Evolutionary conservation across 2,797 vertebrate genomes (phyloP).

Genomic region (Sebastes ruberrimus): DNA sequence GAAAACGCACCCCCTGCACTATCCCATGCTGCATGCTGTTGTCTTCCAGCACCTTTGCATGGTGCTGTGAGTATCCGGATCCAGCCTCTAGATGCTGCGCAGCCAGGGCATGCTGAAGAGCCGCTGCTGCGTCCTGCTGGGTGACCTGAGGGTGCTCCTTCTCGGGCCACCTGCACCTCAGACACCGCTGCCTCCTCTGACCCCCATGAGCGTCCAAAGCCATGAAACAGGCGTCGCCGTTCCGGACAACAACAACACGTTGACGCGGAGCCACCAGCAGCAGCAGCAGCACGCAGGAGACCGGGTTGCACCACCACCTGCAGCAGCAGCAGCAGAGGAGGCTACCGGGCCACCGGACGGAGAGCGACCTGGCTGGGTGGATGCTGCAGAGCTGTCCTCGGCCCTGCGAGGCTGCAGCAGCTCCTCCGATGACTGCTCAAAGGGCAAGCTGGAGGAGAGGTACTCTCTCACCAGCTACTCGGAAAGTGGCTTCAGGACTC

Average conservation of each 20-base stretch:
- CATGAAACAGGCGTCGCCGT: slow-evolving; percentile 74
- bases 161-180: slow-evolving; percentile 87
- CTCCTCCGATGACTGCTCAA: slow-evolving; percentile 92
- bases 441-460: slow-evolving; percentile 92
- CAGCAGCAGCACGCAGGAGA: slow-evolving; percentile 77
- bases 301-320: slow-evolving; percentile 75
- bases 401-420: slow-evolving; percentile 87
- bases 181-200: slow-evolving; percentile 80
- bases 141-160: slow-evolving; percentile 97
- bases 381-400: slow-evolving; percentile 84
- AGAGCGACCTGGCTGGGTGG: slow-evolving; percentile 82
- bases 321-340: slow-evolving; percentile 67
- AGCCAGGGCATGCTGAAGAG: slow-evolving; percentile 95
- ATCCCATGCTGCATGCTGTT: slow-evolving; percentile 77
- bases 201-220: slow-evolving; percentile 88
- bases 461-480: slow-evolving; percentile 95
- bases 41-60: slow-evolving; percentile 79
- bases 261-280: slow-evolving; percentile 81
- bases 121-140: slow-evolving; percentile 96
- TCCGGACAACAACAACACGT: slow-evolving; percentile 86
- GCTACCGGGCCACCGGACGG: slow-evolving; percentile 74
- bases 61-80: slow-evolving; percentile 83
- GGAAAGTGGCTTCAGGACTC: slow-evolving; percentile 95
- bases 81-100: slow-evolving; percentile 87
- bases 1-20: slow-evolving; percentile 18